Evolutionary conservation across 2,797 vertebrate genomes (phyloP).

Genomic region (Pseudocheirus occidentalis): DNA sequence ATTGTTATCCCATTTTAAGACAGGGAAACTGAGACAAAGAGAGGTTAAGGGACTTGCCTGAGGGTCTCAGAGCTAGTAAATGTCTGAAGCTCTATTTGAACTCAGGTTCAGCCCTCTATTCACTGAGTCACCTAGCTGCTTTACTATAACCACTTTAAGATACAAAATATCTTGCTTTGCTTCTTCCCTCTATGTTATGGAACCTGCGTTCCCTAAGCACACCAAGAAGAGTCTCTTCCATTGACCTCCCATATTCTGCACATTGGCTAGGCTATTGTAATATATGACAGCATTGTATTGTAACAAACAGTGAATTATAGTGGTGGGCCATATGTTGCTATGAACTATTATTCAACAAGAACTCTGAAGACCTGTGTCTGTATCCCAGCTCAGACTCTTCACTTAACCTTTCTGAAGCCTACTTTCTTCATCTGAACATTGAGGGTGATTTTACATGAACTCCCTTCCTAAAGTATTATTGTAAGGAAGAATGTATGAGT

Average conservation of each 20-base stretch:
- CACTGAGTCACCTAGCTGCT: background rate
- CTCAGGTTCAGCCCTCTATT: background rate
- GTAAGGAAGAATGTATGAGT: background rate
- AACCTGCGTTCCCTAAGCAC: constrained; percentile 20
- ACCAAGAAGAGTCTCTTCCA: background rate
- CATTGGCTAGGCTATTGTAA: background rate
- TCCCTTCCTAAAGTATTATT: background rate
- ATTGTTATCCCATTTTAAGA: background rate
- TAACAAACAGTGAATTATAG: background rate
- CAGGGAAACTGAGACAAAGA: background rate
- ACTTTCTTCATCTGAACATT: too few species aligned
- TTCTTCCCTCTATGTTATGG: constrained; percentile 9
- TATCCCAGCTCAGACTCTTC: too few species aligned
- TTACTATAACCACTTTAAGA: background rate
- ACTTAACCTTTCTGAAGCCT: too few species aligned
- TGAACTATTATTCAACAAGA: too few species aligned
- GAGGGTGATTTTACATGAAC: too few species aligned
- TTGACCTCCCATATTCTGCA: background rate
- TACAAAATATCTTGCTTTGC: constrained; percentile 23
- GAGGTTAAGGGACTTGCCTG: background rate
- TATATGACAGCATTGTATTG: background rate
- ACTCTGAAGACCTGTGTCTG: too few species aligned
- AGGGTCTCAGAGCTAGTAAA: background rate
- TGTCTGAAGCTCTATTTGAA: background rate
- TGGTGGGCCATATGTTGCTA: too few species aligned